Evolutionary conservation across 2,113 vertebrate species (phyloP), one percentile per base, ranked within the genome.

Genomic region (Miniopterus natalensis): DNA sequence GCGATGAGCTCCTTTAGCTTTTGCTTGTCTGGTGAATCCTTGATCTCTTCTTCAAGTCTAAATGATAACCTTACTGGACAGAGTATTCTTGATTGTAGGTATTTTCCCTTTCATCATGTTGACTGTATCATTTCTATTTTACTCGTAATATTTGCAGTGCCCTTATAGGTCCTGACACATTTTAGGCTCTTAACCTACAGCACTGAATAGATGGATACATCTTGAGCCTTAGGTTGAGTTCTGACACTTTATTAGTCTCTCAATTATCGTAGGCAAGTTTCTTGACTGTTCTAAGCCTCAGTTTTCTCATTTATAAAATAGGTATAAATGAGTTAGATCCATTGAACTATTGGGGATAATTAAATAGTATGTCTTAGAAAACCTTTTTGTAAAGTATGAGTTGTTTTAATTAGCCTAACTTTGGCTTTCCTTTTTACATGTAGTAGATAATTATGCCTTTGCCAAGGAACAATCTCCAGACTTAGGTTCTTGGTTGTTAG

Each of bases 271-370:
- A 71, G 29, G 18, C 61, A 92, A 65, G 25, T 40, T 77, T 81
- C 71, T 65, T 79, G 57, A 74, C 49, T 85, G 3, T 93, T 81
- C 31, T 83, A 57, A 73, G 61, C 27, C 13, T 88, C 29, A 40
- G 4, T 61, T 92, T 96, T 74, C 40, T 85, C 57, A 83, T 73
- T 92, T 90, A 47, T 51, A 84, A 95, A 94, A 55, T 45, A 55
- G 25, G 51, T 63, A 36, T 55, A 94, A 92, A 79, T 89, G 74
- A 89, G 51, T 96, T 86, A 27, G 73, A 42, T 71, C 53, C 75
- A 53, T 20, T 71, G 36, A 84, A 65, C 12, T 40, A 93, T 90
- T 18, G 65, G 65, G 47, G 15, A 57, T 77, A 92, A 84, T 73
- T 89, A 68, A 93, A 74, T 94, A 47, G 73, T 42, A 45, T 65